phyloP scores from a whole-genome alignment of 2,888 invertebrate species.

The Tiliacea aurago region DNA sequence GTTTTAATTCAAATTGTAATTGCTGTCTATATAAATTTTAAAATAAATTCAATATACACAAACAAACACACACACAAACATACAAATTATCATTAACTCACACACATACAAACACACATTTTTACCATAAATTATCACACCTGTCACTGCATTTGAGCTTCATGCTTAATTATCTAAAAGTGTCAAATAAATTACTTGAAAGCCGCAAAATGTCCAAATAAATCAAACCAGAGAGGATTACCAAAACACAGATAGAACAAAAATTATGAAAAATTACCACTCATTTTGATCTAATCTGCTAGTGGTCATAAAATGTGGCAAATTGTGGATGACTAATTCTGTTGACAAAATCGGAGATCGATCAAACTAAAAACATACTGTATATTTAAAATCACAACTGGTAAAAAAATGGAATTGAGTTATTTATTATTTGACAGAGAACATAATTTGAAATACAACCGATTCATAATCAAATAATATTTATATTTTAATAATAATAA shows the following conservation, averaged over 20 bases:
- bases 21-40: conserved; percentile 10
- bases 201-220: conserved; percentile 31
- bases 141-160: conserved; percentile 33
- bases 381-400: background rate
- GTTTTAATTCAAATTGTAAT: conserved; percentile 52
- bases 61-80: background rate
- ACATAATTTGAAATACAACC: conserved; percentile 52
- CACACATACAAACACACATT: background rate
- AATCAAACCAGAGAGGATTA: conserved; percentile 29
- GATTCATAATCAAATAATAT: conserved; percentile 45
- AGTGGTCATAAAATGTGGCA: background rate
- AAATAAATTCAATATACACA: background rate
- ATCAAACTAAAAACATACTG: background rate
- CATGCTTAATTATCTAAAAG: conserved; percentile 22
- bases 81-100: background rate
- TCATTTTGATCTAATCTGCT: conserved; percentile 13
- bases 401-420: background rate
- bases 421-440: conserved; percentile 2
- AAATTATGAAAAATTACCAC: conserved; percentile 8
- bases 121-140: conserved; percentile 16
- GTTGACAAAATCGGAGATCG: background rate
- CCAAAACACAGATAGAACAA: conserved; percentile 6
- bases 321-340: background rate
- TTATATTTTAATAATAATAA: conserved; percentile 53
- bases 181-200: conserved; percentile 45